Evolutionary conservation across 2,888 invertebrate species (phyloP).

Genomic region (Caenorhabditis parvicauda): DNA sequence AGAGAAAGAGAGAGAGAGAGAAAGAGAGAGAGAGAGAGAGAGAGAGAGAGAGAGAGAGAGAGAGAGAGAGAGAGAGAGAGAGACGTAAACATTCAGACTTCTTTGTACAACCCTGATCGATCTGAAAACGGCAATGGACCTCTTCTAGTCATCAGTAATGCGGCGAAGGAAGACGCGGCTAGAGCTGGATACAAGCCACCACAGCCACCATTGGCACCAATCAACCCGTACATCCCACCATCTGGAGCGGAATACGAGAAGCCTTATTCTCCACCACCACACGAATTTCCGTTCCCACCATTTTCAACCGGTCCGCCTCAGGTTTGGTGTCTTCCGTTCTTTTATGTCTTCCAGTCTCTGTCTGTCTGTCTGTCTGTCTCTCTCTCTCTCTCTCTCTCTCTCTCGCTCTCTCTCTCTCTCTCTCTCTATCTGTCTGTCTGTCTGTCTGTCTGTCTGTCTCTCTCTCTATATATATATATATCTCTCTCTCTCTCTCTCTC

Average conservation of each 20-base stretch:
- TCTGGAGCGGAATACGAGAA: conserved; percentile 22
- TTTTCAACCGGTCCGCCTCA: background rate
- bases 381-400: background rate
- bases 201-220: conserved; percentile 9
- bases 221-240: conserved; percentile 22
- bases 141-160: conserved; percentile 32
- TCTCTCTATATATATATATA: too few relatives aligned
- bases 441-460: too few relatives aligned
- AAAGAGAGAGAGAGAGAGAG: too few relatives aligned
- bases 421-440: too few relatives aligned
- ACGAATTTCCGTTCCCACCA: conserved; percentile 18
- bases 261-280: conserved; percentile 18
- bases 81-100: conserved; percentile 23
- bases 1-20: too few relatives aligned
- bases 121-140: conserved; percentile 18
- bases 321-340: too few relatives aligned
- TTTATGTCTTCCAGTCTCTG: too few relatives aligned
- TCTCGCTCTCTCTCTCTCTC: too few relatives aligned
- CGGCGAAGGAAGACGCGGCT: conserved; percentile 28
- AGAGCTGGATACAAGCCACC: conserved; percentile 22
- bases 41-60: too few relatives aligned
- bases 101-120: conserved; percentile 27
- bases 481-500: too few relatives aligned
- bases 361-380: background rate
- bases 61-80: too few relatives aligned